Evolutionary conservation across 2,113 vertebrate genomes (phyloP).

Genomic region (Megaceryle maxima): DNA sequence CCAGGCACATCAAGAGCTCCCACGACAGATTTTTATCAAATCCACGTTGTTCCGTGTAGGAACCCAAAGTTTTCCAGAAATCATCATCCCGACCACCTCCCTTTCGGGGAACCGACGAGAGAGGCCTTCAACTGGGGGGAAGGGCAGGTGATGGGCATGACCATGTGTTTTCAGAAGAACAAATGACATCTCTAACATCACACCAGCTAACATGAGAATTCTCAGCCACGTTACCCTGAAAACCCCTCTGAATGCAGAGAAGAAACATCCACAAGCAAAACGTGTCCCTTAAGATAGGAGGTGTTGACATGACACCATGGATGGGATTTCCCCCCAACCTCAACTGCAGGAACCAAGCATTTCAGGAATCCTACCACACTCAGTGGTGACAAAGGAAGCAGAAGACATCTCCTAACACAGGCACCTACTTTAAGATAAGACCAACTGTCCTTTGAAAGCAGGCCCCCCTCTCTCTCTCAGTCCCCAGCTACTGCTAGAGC

Average conservation of each 20-base stretch:
- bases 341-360: not conserved
- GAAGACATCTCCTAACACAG: not conserved
- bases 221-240: not conserved
- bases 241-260: not conserved
- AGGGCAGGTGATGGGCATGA: not conserved
- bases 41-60: not conserved
- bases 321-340: not conserved
- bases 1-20: not conserved
- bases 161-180: not conserved
- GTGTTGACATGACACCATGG: not conserved
- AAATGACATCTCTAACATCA: not conserved
- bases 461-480: not conserved
- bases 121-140: not conserved
- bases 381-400: not conserved
- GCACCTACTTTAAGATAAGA: not conserved
- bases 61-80: not conserved
- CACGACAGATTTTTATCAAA: rapidly evolving
- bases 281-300: rapidly evolving
- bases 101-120: not conserved
- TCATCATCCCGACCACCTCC: not conserved
- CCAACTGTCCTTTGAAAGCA: not conserved
- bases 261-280: not conserved
- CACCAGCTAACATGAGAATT: not conserved
- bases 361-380: not conserved
- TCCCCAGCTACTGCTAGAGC: not conserved